Evolutionary conservation across 2,113 vertebrate species (phyloP).

Genomic region (Nycticebus coucang): DNA sequence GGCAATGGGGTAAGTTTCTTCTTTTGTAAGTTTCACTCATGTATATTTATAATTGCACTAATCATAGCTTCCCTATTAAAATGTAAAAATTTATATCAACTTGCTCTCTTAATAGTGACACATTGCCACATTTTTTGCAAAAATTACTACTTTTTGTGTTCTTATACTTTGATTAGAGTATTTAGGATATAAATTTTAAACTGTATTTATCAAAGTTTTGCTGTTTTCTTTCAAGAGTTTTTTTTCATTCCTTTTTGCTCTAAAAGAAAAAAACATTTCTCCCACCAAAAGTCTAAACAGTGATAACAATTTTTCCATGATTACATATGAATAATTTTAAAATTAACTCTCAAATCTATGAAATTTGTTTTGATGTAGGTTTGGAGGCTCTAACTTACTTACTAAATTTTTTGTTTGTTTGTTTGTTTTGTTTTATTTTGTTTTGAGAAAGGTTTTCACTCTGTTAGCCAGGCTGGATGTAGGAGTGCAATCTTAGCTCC

Average conservation of each 20-base stretch:
- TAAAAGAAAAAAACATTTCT: background rate
- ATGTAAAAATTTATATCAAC: background rate
- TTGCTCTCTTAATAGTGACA: background rate
- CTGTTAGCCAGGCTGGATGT: too few relatives aligned
- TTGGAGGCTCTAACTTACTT: background rate
- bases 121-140: slow-evolving; percentile 8
- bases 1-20: slow-evolving; percentile 3
- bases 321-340: slow-evolving; percentile 15
- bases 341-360: slow-evolving; percentile 31
- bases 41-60: background rate
- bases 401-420: too few relatives aligned
- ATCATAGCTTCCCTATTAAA: slow-evolving; percentile 47
- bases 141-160: slow-evolving; percentile 31
- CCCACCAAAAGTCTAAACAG: slow-evolving; percentile 33
- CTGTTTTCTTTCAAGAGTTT: slow-evolving; percentile 1
- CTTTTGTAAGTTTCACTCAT: background rate
- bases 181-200: slow-evolving; percentile 50
- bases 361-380: slow-evolving; percentile 33
- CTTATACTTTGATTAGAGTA: slow-evolving; percentile 20
- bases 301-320: background rate
- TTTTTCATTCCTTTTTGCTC: slow-evolving; percentile 16
- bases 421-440: too few relatives aligned
- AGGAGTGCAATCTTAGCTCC: too few relatives aligned
- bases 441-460: too few relatives aligned
- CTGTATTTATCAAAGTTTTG: background rate